Evolutionary conservation across 2,888 invertebrate species (phyloP).

Genomic region (Yponomeuta cagnagella): DNA sequence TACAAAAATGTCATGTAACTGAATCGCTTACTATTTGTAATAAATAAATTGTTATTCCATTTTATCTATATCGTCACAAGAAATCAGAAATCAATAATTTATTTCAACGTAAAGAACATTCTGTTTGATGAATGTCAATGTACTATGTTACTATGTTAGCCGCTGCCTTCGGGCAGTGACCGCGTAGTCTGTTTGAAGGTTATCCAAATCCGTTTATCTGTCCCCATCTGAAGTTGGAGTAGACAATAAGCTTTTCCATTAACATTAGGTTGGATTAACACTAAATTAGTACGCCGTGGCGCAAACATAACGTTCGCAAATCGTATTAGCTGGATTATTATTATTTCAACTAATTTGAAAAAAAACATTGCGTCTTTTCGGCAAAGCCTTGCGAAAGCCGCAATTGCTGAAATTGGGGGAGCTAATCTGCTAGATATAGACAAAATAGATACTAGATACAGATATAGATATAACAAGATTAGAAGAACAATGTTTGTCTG

Average conservation of each 20-base stretch:
- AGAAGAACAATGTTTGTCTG: background rate
- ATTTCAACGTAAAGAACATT: too few relatives aligned
- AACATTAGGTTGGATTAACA: background rate
- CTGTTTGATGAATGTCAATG: too few relatives aligned
- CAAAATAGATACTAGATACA: too few relatives aligned
- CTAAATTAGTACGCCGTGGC: background rate
- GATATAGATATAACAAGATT: background rate
- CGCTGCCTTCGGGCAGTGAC: too few relatives aligned
- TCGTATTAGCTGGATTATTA: background rate
- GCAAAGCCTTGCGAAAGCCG: background rate
- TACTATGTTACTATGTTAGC: too few relatives aligned
- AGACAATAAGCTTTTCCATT: background rate
- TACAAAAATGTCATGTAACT: too few relatives aligned
- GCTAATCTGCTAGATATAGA: background rate
- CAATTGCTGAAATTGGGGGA: background rate
- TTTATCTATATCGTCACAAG: background rate
- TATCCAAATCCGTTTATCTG: background rate
- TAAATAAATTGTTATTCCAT: too few relatives aligned
- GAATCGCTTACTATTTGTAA: too few relatives aligned
- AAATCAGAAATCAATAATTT: too few relatives aligned
- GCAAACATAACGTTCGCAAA: background rate
- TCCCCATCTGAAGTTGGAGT: background rate
- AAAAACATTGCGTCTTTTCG: background rate
- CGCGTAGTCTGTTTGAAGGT: background rate
- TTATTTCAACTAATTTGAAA: background rate